Evolutionary conservation across 2,888 invertebrate genomes (phyloP).

Genomic region (Cephalotes varians): DNA sequence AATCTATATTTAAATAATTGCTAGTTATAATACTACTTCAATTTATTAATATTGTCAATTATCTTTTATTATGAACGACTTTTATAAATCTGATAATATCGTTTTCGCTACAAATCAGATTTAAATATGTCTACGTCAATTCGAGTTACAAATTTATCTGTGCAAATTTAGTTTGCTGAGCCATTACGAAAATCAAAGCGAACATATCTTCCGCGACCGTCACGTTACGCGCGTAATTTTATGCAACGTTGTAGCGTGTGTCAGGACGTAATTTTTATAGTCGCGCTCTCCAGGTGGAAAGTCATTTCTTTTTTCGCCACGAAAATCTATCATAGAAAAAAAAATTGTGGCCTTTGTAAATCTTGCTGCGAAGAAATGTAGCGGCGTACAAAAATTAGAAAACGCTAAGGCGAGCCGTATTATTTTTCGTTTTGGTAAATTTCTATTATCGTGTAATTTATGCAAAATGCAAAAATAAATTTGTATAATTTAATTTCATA

Average conservation of each 20-base stretch:
- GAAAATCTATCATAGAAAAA: constrained; percentile 8
- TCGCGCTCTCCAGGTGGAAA: not conserved
- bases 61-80: not conserved
- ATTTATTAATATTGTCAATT: not conserved
- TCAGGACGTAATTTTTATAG: constrained; percentile 12
- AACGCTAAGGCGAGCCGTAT: constrained; percentile 21
- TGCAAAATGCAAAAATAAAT: constrained; percentile 10
- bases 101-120: constrained; percentile 3
- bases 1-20: not conserved
- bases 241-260: constrained; percentile 12
- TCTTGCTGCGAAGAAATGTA: constrained; percentile 4
- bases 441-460: constrained; percentile 42
- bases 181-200: constrained; percentile 26
- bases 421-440: constrained; percentile 24
- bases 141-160: constrained; percentile 15
- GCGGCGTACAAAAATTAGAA: constrained; percentile 51
- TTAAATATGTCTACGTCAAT: constrained; percentile 8
- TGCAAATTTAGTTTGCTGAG: constrained; percentile 12
- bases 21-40: not conserved
- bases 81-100: not conserved
- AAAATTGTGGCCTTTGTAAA: constrained; percentile 37
- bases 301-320: not conserved
- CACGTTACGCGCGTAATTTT: constrained; percentile 36
- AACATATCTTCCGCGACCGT: constrained; percentile 3
- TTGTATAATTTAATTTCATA: not conserved